Percentiles rank a stretch among this genome's conserved stretches.
Conservation (phyloP, 2,797 vertebrate species). For the Craterocephalus amniculus region DNA sequence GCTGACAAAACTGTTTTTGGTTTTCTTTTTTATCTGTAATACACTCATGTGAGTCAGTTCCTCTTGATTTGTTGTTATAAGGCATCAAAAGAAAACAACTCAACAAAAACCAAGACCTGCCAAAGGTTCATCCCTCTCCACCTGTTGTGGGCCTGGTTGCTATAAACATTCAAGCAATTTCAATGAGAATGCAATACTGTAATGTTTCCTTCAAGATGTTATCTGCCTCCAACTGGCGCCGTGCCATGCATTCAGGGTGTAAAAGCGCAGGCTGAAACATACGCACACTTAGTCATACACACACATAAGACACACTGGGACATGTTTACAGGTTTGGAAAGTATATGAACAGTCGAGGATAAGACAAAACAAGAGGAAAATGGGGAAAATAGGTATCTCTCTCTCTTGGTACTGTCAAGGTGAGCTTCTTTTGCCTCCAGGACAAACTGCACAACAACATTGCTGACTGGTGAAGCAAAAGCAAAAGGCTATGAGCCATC, state of each 20-base stretch:
- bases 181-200: constrained; percentile 90
- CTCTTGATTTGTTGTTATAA: constrained; percentile 78
- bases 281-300: constrained; percentile 48
- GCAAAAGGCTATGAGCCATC: constrained; percentile 74
- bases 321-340: constrained; percentile 10
- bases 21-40: constrained; percentile 64
- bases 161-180: constrained; percentile 93
- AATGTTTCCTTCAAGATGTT: constrained; percentile 94
- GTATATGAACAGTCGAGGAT: constrained; percentile 7
- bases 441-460: constrained; percentile 69
- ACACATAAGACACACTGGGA: constrained; percentile 8
- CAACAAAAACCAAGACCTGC: constrained; percentile 66
- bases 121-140: constrained; percentile 74
- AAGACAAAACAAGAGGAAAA: constrained; percentile 2
- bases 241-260: constrained; percentile 76
- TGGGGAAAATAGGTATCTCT: constrained; percentile 37
- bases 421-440: constrained; percentile 70
- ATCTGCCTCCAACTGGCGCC: constrained; percentile 86
- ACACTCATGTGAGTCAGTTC: constrained; percentile 76
- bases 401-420: constrained; percentile 67
- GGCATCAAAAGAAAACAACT: constrained; percentile 76
- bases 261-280: constrained; percentile 59
- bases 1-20: constrained; percentile 75
- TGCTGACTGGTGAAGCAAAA: constrained; percentile 75
- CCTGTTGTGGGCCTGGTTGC: constrained; percentile 96